These are phyloP conservation scores for Brachyptera putata DNA, from an alignment of 2,888 invertebrate genomes.

Conservation along the genomic window DNA sequence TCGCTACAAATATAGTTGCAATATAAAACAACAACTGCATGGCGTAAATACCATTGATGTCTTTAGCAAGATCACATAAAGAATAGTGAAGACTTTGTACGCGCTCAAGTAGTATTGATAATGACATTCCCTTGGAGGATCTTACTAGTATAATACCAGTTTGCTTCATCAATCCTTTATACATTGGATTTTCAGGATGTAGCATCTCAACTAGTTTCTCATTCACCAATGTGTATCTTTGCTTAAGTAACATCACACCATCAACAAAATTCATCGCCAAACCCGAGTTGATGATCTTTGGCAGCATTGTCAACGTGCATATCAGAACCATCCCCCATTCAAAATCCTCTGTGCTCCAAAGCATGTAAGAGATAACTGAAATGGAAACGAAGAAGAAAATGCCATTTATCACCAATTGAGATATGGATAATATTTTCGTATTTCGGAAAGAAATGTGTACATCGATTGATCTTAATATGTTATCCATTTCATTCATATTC, in stretches of 20 bases:
- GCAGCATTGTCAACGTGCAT: not conserved
- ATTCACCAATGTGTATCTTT: not conserved
- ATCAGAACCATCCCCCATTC: too few species aligned
- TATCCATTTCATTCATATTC: not conserved
- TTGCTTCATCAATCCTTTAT: not conserved
- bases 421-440: not conserved
- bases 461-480: not conserved
- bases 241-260: not conserved
- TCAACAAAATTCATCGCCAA: not conserved
- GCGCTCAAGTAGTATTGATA: not conserved
- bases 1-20: not conserved
- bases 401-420: not conserved
- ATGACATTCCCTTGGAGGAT: not conserved
- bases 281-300: slow-evolving; percentile 2
- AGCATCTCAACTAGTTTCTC: not conserved
- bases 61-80: slow-evolving; percentile 1
- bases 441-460: not conserved
- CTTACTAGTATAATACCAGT: not conserved
- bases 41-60: slow-evolving; percentile 3
- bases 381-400: not conserved
- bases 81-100: slow-evolving; percentile 1
- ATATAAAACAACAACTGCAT: slow-evolving; percentile 10
- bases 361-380: not conserved
- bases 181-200: not conserved
- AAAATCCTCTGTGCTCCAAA: too few species aligned